phyloP scores from a whole-genome alignment of 2,888 invertebrate species.

The Tenthredo mesomela region DNA sequence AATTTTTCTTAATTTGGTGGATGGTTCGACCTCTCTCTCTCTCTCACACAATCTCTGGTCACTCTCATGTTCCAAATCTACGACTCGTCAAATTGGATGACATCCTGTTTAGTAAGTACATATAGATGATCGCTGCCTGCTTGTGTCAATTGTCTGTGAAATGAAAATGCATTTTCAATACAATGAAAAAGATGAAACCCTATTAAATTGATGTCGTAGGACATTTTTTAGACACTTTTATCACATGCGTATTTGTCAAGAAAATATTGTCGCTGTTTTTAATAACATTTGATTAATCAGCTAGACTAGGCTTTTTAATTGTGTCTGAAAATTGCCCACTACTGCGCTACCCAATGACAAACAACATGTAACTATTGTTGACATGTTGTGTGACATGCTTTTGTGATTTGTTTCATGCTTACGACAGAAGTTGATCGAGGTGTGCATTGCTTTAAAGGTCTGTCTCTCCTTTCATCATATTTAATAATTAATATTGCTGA shows the following conservation, averaged over 20 bases:
- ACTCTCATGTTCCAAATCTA: constrained; percentile 67
- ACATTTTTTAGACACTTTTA: constrained; percentile 23
- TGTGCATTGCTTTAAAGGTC: constrained; percentile 96
- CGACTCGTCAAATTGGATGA: constrained; percentile 70
- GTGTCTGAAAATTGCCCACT: constrained; percentile 29
- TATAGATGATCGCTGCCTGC: constrained; percentile 62
- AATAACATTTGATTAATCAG: not conserved
- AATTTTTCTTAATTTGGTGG: constrained; percentile 75
- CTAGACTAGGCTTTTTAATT: not conserved
- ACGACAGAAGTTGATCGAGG: constrained; percentile 95
- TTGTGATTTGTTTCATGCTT: constrained; percentile 82
- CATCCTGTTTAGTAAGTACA: constrained; percentile 74
- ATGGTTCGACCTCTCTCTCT: constrained; percentile 73
- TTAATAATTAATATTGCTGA: constrained; percentile 55
- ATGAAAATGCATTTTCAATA: not conserved
- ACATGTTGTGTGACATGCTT: constrained; percentile 77
- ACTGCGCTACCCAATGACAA: constrained; percentile 27
- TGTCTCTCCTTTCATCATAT: constrained; percentile 75
- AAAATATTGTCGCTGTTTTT: not conserved
- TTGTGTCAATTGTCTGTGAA: constrained; percentile 47
- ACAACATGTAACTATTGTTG: constrained; percentile 41
- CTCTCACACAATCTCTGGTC: constrained; percentile 69
- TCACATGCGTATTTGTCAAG: not conserved
- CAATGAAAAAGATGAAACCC: not conserved
- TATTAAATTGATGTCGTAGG: constrained; percentile 12